phyloP scores from a whole-genome alignment of 1,140 invertebrate genomes.

The Oscheius sp. region DNA sequence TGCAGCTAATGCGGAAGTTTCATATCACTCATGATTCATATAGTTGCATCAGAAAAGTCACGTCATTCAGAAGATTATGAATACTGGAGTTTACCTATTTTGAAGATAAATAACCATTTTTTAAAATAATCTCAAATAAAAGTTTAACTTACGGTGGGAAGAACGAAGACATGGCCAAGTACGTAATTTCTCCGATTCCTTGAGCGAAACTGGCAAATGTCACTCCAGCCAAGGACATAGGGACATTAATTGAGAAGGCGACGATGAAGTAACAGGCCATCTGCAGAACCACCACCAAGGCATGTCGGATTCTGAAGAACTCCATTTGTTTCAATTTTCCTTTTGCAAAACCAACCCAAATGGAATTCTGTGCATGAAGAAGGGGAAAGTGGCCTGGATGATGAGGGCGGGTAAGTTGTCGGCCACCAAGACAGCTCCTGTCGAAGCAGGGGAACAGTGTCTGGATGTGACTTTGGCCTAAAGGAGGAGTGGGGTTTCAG shows the following conservation, averaged over 20 bases:
- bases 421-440: conserved; percentile 76
- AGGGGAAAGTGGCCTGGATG: conserved; percentile 75
- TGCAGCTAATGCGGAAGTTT: not conserved
- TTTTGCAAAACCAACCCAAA: conserved; percentile 33
- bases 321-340: conserved; percentile 8
- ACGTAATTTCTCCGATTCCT: conserved; percentile 80
- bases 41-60: not conserved
- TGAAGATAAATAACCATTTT: not conserved
- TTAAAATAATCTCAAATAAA: not conserved
- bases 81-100: not conserved
- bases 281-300: conserved; percentile 67
- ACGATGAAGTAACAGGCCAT: conserved; percentile 71
- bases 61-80: not conserved
- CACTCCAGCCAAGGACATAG: conserved; percentile 68
- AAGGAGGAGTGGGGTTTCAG: conserved; percentile 8
- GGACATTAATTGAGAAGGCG: conserved; percentile 67
- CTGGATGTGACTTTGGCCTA: conserved; percentile 20
- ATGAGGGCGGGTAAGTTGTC: conserved; percentile 75
- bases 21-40: too few species aligned
- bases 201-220: conserved; percentile 73
- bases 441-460: conserved; percentile 73
- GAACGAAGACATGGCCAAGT: conserved; percentile 68
- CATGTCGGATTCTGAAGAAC: conserved; percentile 68
- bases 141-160: conserved; percentile 13
- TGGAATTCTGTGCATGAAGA: conserved; percentile 64